Percentiles rank a stretch among this genome's conserved stretches.
Evolutionary conservation across 2,888 invertebrate species (phyloP).

Genomic region (Sphinx pinastri): DNA sequence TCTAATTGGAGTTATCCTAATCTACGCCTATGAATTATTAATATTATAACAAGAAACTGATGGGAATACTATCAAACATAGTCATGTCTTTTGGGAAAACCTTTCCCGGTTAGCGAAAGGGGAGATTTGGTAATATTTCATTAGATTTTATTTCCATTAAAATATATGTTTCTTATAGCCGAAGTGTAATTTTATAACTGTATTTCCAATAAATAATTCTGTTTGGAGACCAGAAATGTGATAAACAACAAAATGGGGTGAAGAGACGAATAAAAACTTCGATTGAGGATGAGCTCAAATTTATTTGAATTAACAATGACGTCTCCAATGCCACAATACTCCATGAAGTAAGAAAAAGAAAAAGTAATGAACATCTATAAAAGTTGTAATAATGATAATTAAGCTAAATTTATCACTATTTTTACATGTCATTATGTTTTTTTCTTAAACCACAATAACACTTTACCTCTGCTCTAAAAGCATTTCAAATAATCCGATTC

Average conservation of each 20-base stretch:
- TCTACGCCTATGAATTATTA: slow-evolving; percentile 68
- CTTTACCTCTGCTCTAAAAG: slow-evolving; percentile 82
- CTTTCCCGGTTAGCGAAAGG: background rate
- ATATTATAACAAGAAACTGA: slow-evolving; percentile 59
- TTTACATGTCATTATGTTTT: slow-evolving; percentile 84
- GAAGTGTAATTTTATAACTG: background rate
- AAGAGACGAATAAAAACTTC: slow-evolving; percentile 75
- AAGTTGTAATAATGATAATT: slow-evolving; percentile 84
- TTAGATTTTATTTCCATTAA: background rate
- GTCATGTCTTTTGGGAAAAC: slow-evolving; percentile 10
- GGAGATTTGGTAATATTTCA: slow-evolving; percentile 3
- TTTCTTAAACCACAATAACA: slow-evolving; percentile 83
- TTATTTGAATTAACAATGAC: slow-evolving; percentile 84
- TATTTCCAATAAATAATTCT: background rate
- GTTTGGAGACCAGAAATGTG: slow-evolving; percentile 33
- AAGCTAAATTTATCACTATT: slow-evolving; percentile 83
- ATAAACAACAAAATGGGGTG: slow-evolving; percentile 47
- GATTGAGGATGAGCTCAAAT: slow-evolving; percentile 81
- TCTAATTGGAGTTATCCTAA: slow-evolving; percentile 70
- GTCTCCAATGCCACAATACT: slow-evolving; percentile 83
- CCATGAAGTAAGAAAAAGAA: slow-evolving; percentile 82
- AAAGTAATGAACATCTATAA: slow-evolving; percentile 83
- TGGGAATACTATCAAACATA: slow-evolving; percentile 30
- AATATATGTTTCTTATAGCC: background rate
- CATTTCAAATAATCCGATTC: slow-evolving; percentile 81